Evolutionary conservation across 2,797 vertebrate species (phyloP), one percentile per base, ranked within the genome.

Genomic region (Sciurus carolinensis): DNA sequence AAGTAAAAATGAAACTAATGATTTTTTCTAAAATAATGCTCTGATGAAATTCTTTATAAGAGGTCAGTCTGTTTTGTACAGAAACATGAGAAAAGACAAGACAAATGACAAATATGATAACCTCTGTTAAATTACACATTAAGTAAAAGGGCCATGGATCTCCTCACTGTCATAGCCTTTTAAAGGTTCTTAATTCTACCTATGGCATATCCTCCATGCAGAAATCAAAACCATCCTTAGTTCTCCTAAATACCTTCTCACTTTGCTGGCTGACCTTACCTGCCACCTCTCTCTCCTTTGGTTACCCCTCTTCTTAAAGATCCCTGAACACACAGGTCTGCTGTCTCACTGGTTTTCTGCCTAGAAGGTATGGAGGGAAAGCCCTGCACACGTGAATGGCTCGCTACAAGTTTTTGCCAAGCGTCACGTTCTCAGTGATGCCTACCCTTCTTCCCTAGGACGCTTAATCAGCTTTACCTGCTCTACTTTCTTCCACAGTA

Each of bases 11-110:
- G 26, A 39, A 18, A 73, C 57, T 76, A 54, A 75, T 36, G 50
- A 77, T 69, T 69, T 84, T 83, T 69, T 82, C 28, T 44, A 67
- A 36, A 73, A 96, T 93, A 91, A 47, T 28, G 44, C 59, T 86
- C 24, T 47, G 5, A 62, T 75, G 26, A 67, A 54, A 84, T 64
- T 96, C 71, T 94, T 73, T 33, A 4, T 44, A 91, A 93, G 90
- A 90, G 47, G 73, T 52, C 36, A 69, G 75, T 24, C 47, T 75
- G 42, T 91, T 86, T n/a, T 80, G 7, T 26, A 73, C 12, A 89
- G 81, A 77, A 94, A 71, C 33, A 66, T 42, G 54, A 81, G 62
- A 84, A 59, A 0, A 67, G 71, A 93, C 62, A 9, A 92, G 64
- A 72, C 26, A 81, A 52, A 72, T 93, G 75, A 28, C 36, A 83